A percentile compares a stretch with the other conserved stretches of the same genome.
Conservation (phyloP, 1,140 invertebrate species). For the Ips nitidus region DNA sequence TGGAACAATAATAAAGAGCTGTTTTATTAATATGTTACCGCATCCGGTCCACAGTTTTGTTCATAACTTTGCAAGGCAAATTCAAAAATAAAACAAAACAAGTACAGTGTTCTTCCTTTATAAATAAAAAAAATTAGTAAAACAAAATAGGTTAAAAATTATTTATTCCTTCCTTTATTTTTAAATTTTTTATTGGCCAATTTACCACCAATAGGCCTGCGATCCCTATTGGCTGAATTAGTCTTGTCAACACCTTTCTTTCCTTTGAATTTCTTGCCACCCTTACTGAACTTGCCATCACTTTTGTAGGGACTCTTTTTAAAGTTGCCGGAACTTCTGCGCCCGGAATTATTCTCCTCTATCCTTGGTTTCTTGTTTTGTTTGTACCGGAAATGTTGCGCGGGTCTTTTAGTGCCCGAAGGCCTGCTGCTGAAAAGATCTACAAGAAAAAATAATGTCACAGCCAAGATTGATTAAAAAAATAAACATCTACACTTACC, state of each 20-base stretch:
- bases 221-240: slow-evolving; percentile 38
- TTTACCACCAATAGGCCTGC: slow-evolving; percentile 40
- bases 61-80: too few species aligned
- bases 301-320: slow-evolving; percentile 11
- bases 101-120: too few species aligned
- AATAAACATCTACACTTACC: slow-evolving; percentile 19
- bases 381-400: slow-evolving; percentile 6
- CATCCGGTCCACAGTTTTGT: too few species aligned
- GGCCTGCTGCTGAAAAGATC: not conserved
- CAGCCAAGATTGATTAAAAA: not conserved
- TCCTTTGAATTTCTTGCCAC: slow-evolving; percentile 18
- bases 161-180: not conserved
- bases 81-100: too few species aligned
- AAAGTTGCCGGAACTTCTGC: not conserved
- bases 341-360: too few species aligned
- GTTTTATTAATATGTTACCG: too few species aligned
- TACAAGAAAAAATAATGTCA: not conserved
- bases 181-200: slow-evolving; percentile 17
- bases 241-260: slow-evolving; percentile 33
- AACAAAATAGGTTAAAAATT: too few species aligned
- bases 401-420: not conserved
- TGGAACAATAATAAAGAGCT: too few species aligned
- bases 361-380: not conserved
- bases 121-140: too few species aligned
- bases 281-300: slow-evolving; percentile 20